phyloP scores from a whole-genome alignment of 2,113 vertebrate genomes.

The Danionella cerebrum region DNA sequence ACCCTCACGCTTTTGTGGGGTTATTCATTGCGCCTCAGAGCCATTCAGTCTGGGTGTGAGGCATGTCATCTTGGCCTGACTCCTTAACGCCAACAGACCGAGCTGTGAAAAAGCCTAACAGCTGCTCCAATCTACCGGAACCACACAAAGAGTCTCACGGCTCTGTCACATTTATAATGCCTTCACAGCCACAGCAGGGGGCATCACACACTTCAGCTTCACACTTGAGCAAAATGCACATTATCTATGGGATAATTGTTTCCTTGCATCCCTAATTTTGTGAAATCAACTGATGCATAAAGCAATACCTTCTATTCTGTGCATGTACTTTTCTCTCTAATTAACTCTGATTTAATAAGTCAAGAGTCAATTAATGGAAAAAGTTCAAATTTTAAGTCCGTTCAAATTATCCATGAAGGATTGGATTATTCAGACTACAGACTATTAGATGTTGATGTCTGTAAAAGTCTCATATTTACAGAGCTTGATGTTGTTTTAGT shows the following conservation, averaged over 20 bases:
- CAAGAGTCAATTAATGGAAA: too few species aligned
- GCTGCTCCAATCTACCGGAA: conserved; percentile 22
- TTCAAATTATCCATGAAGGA: too few species aligned
- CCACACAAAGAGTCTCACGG: conserved; percentile 37
- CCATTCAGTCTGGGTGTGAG: conserved; percentile 24
- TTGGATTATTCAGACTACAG: too few species aligned
- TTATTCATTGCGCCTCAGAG: conserved; percentile 26
- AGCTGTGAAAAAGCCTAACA: conserved; percentile 29
- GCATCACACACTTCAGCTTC: background rate
- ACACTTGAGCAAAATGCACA: conserved; percentile 2
- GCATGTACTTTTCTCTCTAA: too few species aligned
- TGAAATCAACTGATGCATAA: too few species aligned
- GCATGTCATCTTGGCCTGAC: conserved; percentile 22
- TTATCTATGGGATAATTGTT: background rate
- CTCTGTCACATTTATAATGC: conserved; percentile 1
- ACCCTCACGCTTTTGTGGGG: conserved; percentile 38
- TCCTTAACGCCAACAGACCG: conserved; percentile 22
- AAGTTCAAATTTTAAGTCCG: too few species aligned
- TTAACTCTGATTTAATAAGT: too few species aligned
- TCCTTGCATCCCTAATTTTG: background rate
- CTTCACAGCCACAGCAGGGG: conserved; percentile 1
- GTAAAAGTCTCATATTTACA: too few species aligned
- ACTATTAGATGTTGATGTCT: too few species aligned
- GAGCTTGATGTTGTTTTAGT: too few species aligned
- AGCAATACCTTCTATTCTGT: too few species aligned